Evolutionary conservation across 2,113 vertebrate species (phyloP).

Genomic region (Deroptyus accipitrinus): DNA sequence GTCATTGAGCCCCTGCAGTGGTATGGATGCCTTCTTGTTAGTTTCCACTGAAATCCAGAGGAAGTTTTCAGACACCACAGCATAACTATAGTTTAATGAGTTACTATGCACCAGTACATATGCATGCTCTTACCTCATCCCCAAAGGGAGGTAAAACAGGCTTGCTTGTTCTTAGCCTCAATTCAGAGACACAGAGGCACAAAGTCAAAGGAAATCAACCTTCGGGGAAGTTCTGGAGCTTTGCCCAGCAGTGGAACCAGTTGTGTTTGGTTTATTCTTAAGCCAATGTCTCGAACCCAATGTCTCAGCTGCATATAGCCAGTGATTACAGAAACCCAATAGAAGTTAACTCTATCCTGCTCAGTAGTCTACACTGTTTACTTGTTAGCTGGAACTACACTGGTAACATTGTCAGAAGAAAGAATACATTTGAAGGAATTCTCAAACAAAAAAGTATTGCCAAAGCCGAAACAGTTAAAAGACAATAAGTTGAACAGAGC

Average conservation of each 20-base stretch:
- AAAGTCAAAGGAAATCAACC: neutral
- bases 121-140: neutral
- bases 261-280: neutral
- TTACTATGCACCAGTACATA: neutral
- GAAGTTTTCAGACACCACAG: neutral
- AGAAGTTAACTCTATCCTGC: neutral
- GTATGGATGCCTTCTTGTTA: neutral
- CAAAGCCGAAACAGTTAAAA: neutral
- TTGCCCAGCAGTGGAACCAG: neutral
- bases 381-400: neutral
- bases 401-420: neutral
- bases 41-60: neutral
- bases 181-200: neutral
- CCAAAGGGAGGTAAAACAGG: neutral
- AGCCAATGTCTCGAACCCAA: neutral
- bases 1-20: neutral
- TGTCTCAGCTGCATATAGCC: neutral
- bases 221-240: neutral
- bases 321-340: neutral
- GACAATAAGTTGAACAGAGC: neutral
- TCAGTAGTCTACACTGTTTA: neutral
- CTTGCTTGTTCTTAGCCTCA: neutral
- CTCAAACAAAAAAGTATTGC: rapidly evolving
- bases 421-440: neutral
- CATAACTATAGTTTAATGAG: neutral